Evolutionary conservation across 2,797 vertebrate genomes (phyloP).

Genomic region (Garrulus glandarius): DNA sequence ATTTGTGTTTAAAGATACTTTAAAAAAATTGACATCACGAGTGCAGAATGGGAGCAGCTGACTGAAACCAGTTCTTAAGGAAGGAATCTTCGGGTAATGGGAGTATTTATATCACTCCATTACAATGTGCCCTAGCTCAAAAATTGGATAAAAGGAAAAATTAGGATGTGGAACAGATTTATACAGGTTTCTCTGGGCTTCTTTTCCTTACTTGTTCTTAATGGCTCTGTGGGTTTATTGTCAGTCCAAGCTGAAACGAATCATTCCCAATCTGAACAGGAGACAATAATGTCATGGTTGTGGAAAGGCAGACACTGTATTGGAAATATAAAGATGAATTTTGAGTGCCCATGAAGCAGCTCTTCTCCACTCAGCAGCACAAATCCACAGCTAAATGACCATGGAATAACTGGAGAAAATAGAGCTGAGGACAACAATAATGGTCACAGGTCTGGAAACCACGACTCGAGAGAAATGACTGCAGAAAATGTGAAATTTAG

Average conservation of each 20-base stretch:
- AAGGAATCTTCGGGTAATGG: neutral
- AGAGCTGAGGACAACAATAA: neutral
- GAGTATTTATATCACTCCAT: neutral
- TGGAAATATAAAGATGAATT: neutral
- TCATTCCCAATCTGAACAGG: neutral
- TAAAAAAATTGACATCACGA: fast-evolving
- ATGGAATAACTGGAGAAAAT: neutral
- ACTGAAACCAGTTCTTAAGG: neutral
- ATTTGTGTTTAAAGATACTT: neutral
- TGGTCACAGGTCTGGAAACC: neutral
- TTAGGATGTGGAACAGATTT: neutral
- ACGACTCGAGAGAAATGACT: neutral
- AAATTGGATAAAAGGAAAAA: neutral
- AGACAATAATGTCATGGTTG: neutral
- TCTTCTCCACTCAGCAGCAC: neutral
- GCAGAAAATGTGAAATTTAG: neutral
- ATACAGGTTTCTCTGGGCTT: neutral
- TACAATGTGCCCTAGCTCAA: neutral
- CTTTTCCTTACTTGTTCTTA: neutral
- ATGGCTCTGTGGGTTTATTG: neutral
- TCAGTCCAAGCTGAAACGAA: neutral
- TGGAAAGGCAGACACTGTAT: neutral
- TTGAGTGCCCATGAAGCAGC: neutral
- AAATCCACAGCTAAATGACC: neutral
- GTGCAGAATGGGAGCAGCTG: neutral